Base-by-base conservation (phyloP, 2,113 vertebrate species). In the Sturnira hondurensis region DNA sequence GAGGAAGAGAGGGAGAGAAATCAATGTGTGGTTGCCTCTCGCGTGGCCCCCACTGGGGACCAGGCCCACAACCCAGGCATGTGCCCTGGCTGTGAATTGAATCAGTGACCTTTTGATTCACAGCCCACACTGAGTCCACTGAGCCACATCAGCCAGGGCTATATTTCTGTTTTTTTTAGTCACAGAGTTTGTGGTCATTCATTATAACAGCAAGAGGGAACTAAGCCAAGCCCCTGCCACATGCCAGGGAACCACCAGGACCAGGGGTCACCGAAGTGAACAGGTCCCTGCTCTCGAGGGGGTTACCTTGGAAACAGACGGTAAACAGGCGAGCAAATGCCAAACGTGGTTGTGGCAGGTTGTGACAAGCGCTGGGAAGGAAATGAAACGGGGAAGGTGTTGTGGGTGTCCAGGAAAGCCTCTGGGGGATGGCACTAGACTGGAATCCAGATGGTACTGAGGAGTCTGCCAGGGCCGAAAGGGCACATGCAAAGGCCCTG, bases 281-380 rank as follows among this genome's bases (percentile, higher is more conserved):
- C 36, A 10, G 24, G n/a, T 15, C 45, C 19, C 78, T 9, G 17
- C 63, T 4, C 43, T 16, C 1, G 0, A 8, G 43, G 38, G 28
- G 56, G 45, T 52, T 11, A 54, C 47, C 24, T n/a, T 76, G n/a
- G 6, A 50, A 78, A 63, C 41, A 50, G 56, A 50, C 7, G 12
- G 5, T 41, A 41, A 28, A 41, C 26, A 68, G 61, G 8, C 24
- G 28, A 83, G 31, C 41, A 14, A 50, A 45, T 11, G 17, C 19
- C 33, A 70, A 56, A 20, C 45, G 4, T 26, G 43, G 26, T 24
- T 4, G 7, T 3, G 5, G 8, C 7, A 7, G 54, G 70, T 50
- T 31, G 31, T 15, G 24, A 26, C 26, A 22, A 45, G 52, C 0
- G 7, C 31, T 1, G 0, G 4, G 33, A 50, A 41, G 63, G 68